Evolutionary conservation across 2,113 vertebrate genomes (phyloP), one percentile per base, ranked within the genome.

Genomic region (Calypte anna): DNA sequence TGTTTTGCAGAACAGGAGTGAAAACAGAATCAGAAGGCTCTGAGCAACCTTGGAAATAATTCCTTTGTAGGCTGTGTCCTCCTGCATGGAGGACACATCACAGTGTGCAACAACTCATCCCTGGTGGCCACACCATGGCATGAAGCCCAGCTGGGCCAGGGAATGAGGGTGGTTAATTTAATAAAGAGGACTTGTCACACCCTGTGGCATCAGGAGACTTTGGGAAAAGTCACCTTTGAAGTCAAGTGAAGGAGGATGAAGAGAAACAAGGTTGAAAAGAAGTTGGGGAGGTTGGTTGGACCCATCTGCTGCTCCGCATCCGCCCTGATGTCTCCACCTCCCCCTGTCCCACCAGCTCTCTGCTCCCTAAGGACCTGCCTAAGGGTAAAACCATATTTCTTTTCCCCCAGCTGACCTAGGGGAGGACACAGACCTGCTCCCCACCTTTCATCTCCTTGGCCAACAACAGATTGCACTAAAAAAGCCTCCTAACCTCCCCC

Each of bases 291-390:
- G 14, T n/a, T 82, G 58, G 21, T 6, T 75, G 69, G 48, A 78
- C 25, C 15, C 48, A 31, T 70, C 57, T 0, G 0, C 20, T 44
- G 38, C 36, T 84, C 40, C 38, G 48, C 25, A 30, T 22, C 48
- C 54, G 27, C 14, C 7, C 48, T 86, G 20, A 7, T 83, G 23
- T 68, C 30, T 40, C 66, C 22, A 61, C 7, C 9, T 69, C 31
- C 31, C 12, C 3, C 33, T 8, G 13, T 78, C 23, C 33, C 24
- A 12, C 0, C 0, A 22, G 20, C 22, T 23, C 33, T 50, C 55
- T 59, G 33, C 75, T 85, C 43, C 16, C 23, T 58, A 27, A 25
- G 46, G 24, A 66, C 30, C 9, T 44, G 2, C 6, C 30, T 48
- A 4, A 6, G 10, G 66, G 31, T 5, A 61, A 82, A 80, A 51